Conservation (phyloP, 2,113 vertebrate species). For the Varanus salvator region DNA sequence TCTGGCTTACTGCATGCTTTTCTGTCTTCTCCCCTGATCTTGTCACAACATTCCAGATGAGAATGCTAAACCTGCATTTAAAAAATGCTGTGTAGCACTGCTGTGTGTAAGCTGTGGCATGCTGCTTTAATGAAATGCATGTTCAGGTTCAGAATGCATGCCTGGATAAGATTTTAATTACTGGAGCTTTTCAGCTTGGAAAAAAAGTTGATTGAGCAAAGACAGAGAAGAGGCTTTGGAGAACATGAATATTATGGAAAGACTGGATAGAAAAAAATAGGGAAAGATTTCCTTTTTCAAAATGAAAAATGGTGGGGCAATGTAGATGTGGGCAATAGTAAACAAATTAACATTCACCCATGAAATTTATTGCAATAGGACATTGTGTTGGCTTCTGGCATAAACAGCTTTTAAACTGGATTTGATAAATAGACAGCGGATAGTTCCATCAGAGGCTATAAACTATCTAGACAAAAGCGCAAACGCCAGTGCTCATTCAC, state of each 20-base stretch:
- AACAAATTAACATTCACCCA: background rate
- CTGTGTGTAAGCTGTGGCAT: too few relatives aligned
- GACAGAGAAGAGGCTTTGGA: background rate
- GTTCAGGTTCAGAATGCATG: background rate
- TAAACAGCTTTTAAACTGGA: background rate
- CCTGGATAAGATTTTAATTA: background rate
- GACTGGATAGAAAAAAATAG: background rate
- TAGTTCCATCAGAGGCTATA: background rate
- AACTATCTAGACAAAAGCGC: background rate
- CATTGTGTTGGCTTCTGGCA: background rate
- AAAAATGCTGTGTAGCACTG: background rate
- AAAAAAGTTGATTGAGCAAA: background rate
- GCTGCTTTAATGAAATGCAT: background rate
- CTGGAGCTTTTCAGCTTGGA: background rate
- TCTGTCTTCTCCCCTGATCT: background rate
- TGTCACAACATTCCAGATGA: background rate
- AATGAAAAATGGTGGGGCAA: background rate
- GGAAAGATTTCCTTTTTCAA: background rate
- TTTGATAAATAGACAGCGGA: background rate
- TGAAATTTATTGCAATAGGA: background rate
- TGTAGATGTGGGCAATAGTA: background rate
- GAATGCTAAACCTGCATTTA: background rate
- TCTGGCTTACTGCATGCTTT: background rate
- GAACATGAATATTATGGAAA: background rate
- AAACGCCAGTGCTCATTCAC: background rate